Evolutionary conservation across 2,888 invertebrate genomes (phyloP), one percentile per base, ranked within the genome.

Genomic region (Pachycephus smyrnensis): DNA sequence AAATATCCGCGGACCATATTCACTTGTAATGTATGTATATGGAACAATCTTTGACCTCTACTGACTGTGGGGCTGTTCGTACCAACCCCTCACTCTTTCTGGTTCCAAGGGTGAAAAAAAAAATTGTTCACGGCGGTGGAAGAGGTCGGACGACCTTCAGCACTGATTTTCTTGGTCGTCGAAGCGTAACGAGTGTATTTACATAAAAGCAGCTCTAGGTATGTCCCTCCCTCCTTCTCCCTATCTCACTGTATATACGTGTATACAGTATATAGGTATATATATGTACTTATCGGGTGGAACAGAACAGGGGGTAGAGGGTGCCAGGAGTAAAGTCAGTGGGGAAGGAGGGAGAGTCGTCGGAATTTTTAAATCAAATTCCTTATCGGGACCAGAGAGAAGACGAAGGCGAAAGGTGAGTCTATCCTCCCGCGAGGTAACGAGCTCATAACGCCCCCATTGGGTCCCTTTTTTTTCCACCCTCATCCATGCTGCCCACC

Each of bases 281-380:
- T 55, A 55, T 6, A 23, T 23, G 15, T 55, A 55, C 55, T 55
- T 55, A 55, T 23, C 55, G 55, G 23, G 55, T 23, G 55, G 23
- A 40, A 40, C 55, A 55, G 23, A 9, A 55, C 55, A 23, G 23
- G 55, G 23, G 23, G 6, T 2, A 55, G 55, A 9, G 1, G 55
- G 55, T 15, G 55, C 23, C 55, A 23, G 23, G 55, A 55, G 55
- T 55, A 23, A 55, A 55, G 55, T 55, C 55, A 23, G 55, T 23
- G 55, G 9, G 23, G 55, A 55, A 23, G 9, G 32, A 69, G 85
- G 85, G 82, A 86, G 85, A 88, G 86, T 86, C 86, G 84, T 84
- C 85, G 89, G 89, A 88, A 89, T 89, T 88, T 89, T 89, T 88
- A 88, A 89, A 89, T 90, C 89, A 89, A 90, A 89, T 90, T 90